Percentiles rank a stretch among this genome's conserved stretches.
Conservation (phyloP, 2,888 invertebrate genomes). For the Pegoplata infirma region DNA sequence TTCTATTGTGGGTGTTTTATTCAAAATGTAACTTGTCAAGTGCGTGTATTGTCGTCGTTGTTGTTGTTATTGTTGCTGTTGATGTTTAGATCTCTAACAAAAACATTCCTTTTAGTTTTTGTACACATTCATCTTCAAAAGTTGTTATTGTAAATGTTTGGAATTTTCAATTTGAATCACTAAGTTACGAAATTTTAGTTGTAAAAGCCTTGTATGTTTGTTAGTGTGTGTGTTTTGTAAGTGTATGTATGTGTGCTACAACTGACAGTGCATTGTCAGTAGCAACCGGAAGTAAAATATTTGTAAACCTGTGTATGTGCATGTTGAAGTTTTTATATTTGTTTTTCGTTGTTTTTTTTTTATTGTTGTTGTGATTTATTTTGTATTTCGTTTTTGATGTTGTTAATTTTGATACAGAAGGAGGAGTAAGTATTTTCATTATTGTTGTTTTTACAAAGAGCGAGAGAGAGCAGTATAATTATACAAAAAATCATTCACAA, state of each 20-base stretch:
- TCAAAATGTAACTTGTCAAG: constrained; percentile 22
- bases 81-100: constrained; percentile 45
- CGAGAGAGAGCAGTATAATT: constrained; percentile 4
- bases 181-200: constrained; percentile 46
- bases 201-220: constrained; percentile 18
- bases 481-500: constrained; percentile 38
- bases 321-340: constrained; percentile 10
- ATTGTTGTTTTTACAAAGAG: constrained; percentile 7
- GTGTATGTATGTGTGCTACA: neutral
- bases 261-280: constrained; percentile 59
- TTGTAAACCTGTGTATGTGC: constrained; percentile 27
- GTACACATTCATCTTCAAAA: constrained; percentile 47
- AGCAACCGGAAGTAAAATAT: constrained; percentile 64
- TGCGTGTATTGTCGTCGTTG: constrained; percentile 5
- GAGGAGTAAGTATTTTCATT: constrained; percentile 41
- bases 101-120: constrained; percentile 41
- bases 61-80: constrained; percentile 20
- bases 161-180: constrained; percentile 58
- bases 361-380: too few species aligned
- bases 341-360: too few species aligned
- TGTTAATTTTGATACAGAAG: constrained; percentile 19
- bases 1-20: constrained; percentile 1
- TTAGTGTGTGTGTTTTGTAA: constrained; percentile 2
- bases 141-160: constrained; percentile 55
- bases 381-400: neutral